Conservation (phyloP, 2,113 vertebrate species). For the Larimichthys crocea region DNA sequence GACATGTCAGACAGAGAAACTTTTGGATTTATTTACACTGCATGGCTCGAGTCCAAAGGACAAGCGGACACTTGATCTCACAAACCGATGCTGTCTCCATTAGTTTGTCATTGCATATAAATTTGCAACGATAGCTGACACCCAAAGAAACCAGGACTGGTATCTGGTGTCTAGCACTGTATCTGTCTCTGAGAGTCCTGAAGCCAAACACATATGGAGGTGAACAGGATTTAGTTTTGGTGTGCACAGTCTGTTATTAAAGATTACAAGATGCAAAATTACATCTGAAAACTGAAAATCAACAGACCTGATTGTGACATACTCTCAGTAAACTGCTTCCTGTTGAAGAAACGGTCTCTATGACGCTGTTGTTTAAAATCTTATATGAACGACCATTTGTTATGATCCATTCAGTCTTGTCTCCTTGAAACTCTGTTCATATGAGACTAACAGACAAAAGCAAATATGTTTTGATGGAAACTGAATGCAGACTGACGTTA, state of each 20-base stretch:
- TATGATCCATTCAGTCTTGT: no score
- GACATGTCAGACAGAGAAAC: constrained; percentile 14
- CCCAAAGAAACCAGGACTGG: no score
- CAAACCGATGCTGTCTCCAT: neutral
- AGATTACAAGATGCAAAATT: no score
- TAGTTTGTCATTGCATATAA: neutral
- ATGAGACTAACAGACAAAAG: no score
- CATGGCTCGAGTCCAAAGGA: neutral
- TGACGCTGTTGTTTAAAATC: neutral
- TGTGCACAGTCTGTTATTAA: no score
- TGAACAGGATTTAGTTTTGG: neutral
- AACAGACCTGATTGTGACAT: neutral
- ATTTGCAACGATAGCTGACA: neutral
- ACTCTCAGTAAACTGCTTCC: neutral
- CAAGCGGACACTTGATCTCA: neutral
- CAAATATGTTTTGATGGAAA: no score
- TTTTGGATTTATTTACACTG: neutral
- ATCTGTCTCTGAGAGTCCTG: neutral
- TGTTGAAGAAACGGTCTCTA: neutral
- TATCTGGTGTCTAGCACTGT: neutral
- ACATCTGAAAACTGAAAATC: neutral
- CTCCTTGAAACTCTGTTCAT: no score
- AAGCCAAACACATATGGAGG: no score
- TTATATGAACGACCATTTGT: no score
- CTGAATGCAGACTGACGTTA: no score